Conservation (phyloP, 2,113 vertebrate genomes). For the Macroglossus sobrinus region DNA sequence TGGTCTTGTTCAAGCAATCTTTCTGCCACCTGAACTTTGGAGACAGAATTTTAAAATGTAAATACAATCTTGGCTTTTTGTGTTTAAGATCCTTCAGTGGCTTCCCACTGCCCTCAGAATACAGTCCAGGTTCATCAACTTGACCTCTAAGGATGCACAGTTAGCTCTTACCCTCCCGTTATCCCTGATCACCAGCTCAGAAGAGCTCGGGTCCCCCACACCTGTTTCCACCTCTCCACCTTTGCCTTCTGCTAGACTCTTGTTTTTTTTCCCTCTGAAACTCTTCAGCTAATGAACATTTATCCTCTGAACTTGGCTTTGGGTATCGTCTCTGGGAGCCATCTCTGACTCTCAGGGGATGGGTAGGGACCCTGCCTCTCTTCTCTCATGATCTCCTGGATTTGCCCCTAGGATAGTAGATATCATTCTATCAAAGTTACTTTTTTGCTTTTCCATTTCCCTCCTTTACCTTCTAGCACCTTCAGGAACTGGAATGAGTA, state of each 20-base stretch:
- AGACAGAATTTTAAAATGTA: not conserved
- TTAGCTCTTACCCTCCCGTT: not conserved
- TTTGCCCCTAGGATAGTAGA: fast-evolving
- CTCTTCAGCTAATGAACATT: not conserved
- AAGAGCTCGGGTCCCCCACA: no score
- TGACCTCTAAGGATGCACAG: not conserved
- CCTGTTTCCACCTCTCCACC: not conserved
- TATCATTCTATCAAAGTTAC: not conserved
- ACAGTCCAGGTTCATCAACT: not conserved
- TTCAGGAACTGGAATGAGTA: not conserved
- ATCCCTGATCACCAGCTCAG: not conserved
- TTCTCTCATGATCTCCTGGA: fast-evolving
- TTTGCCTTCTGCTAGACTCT: not conserved
- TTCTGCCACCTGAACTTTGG: not conserved
- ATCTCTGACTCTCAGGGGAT: fast-evolving
- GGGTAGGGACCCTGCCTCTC: not conserved
- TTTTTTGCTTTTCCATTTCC: not conserved
- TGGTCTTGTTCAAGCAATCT: not conserved
- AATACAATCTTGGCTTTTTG: not conserved
- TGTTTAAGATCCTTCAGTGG: no score
- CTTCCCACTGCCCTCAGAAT: not conserved
- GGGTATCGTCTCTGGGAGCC: fast-evolving
- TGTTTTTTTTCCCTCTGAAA: not conserved
- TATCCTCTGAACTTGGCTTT: not conserved
- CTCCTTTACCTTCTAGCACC: not conserved